Base-by-base conservation (phyloP, 2,797 vertebrate species). In the Myoxocephalus aenaeus region DNA sequence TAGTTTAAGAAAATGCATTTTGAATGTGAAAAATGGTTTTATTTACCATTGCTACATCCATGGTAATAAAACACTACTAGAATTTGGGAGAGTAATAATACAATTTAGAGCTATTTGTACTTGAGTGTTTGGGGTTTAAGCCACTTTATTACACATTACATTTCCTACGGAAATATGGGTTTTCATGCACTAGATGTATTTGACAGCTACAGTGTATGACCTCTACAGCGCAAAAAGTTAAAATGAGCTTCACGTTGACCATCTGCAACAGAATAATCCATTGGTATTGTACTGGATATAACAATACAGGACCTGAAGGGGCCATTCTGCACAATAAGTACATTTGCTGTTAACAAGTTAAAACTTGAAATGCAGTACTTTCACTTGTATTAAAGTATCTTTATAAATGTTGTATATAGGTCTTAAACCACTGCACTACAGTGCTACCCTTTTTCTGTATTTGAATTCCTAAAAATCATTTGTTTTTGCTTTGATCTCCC, bases 401-500 rank as follows among this genome's bases (percentile, higher is more conserved):
- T 5, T 1, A 7, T 44, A 38, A n/a, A 22, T 6, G 29, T 5
- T 66, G 13, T 18, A 25, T 54, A 25, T 56, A 40, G 12, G 6
- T 48, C 57, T 65, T 20, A 12, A 46, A 36, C 5, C 34, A 51
- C 27, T 40, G 34, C 54, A 51, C 5, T 32, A 27, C 9, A 27
- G 32, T 17, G 25, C 29, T 20, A 15, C 29, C 68, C 27, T 74
- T 0, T n/a, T 61, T 38, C 53, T 54, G 12, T 44, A 44, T 76
- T 61, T 79, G 1, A 81, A 79, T 76, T 67, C 50, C 32, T 63
- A 48, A 61, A 85, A 73, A 75, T 61, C 56, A 36, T 80, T 70
- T 71, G 36, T 80, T 87, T 79, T 56, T 12, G 11, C 87, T 91
- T 89, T 90, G 84, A 90, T 92, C 89, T 90, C 50, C 9, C n/a